A percentile compares a stretch with the other conserved stretches of the same genome.
phyloP scores from a whole-genome alignment of 2,797 vertebrate genomes.

The Pogonophryne albipinna region DNA sequence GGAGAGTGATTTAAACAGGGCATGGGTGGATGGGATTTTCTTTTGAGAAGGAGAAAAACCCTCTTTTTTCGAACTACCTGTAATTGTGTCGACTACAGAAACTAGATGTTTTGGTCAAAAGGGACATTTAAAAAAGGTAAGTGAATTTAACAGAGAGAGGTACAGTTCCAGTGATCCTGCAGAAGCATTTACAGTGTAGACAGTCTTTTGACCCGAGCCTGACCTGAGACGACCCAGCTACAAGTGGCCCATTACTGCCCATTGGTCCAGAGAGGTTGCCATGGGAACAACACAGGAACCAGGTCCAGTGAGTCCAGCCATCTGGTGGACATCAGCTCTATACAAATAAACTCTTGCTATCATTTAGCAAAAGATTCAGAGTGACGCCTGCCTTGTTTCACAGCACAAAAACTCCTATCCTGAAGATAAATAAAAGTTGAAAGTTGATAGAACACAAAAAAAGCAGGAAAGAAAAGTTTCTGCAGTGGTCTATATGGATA shows the following conservation, averaged over 20 bases:
- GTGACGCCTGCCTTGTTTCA: background rate
- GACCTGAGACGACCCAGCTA: conserved; percentile 25
- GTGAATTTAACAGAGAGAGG: conserved; percentile 7
- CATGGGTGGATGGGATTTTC: too few species aligned
- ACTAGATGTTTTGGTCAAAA: background rate
- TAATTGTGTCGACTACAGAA: too few species aligned
- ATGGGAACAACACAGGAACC: conserved; percentile 44
- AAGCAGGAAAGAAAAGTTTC: background rate
- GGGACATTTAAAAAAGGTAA: background rate
- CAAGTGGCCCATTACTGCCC: conserved; percentile 34
- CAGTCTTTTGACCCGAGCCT: conserved; percentile 28
- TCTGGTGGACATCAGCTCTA: conserved; percentile 55
- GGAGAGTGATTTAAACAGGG: too few species aligned
- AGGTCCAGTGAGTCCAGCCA: conserved; percentile 33
- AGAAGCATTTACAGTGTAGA: conserved; percentile 21
- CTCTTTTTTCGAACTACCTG: too few species aligned
- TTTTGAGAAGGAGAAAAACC: too few species aligned
- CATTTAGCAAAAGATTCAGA: conserved; percentile 24
- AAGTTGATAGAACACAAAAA: background rate
- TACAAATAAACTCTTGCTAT: conserved; percentile 44
- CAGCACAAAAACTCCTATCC: background rate
- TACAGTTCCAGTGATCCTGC: conserved; percentile 16
- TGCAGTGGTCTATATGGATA: background rate
- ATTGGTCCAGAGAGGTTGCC: conserved; percentile 38
- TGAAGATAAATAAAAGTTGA: background rate